Evolutionary conservation across 2,113 vertebrate species (phyloP), one percentile per base, ranked within the genome.

Genomic region (Nematolebias whitei): DNA sequence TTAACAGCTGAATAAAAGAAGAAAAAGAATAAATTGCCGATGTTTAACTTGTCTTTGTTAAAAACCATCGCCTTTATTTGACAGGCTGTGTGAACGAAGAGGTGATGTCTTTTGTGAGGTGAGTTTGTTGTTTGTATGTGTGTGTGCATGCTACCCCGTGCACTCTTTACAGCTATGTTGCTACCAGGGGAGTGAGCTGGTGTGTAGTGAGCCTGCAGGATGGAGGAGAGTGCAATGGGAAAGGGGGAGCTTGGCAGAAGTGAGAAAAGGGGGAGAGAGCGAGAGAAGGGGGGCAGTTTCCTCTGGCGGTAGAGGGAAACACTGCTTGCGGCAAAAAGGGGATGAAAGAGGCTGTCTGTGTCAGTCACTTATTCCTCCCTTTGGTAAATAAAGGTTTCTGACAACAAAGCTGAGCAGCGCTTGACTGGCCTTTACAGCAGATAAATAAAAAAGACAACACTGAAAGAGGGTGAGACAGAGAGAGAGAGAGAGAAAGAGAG

Each of bases 331-430:
- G 92, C 91, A 63, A 92, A 85, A 71, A 74, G 3, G 75, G 91
- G 91, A 93, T 93, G 88, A 93, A 93, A 93, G 92, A 88, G 82
- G 70, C 83, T 82, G 86, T 91, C 90, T 87, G 77, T 92, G 93
- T 93, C 91, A 92, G 85, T 92, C 93, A 91, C 91, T 93, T 91
- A 92, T 89, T 87, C 76, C 83, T 76, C 88, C 91, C 92, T 92
- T 91, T 92, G 90, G 89, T 91, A 93, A 93, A 93, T 92, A 93
- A 93, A 91, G 91, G 90, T 89, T 92, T 92, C 92, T 93, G 93
- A 93, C 93, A 93, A 93, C 93, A 93, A 93, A 93, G 92, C 81
- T 50, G 82, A 89, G 88, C 71, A 87, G 89, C 50, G 85, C 85
- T 88, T 90, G 90, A 91, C 89, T 91, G 88, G 89, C 87, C 90